A percentile compares a stretch with the other conserved stretches of the same genome.
Evolutionary conservation across 1,140 invertebrate genomes (phyloP).

Genomic region (Pomacea maculata): DNA sequence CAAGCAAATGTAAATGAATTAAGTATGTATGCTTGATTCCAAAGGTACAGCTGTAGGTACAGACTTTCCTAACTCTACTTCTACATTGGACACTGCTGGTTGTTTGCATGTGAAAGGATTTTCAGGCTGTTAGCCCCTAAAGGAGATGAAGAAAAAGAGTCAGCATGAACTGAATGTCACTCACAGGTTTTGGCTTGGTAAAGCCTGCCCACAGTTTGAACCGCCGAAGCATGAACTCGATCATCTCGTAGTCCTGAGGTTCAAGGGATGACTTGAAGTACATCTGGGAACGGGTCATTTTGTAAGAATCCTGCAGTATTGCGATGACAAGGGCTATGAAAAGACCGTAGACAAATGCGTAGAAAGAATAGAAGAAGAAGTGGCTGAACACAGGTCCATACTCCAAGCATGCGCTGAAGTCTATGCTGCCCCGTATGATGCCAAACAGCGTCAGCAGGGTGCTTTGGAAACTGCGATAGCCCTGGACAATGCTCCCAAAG

Average conservation of each 20-base stretch:
- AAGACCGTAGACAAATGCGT: constrained; percentile 51
- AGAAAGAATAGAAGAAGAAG: constrained; percentile 53
- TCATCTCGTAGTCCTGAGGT: constrained; percentile 60
- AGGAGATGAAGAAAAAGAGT: too few relatives aligned
- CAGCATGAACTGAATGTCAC: constrained; percentile 2
- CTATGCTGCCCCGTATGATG: constrained; percentile 43
- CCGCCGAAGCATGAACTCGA: constrained; percentile 58
- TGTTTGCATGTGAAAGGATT: too few relatives aligned
- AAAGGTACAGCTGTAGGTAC: too few relatives aligned
- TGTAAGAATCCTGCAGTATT: constrained; percentile 50
- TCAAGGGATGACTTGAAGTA: constrained; percentile 53
- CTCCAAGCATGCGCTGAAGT: constrained; percentile 42
- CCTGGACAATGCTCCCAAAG: constrained; percentile 44
- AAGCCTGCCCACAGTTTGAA: constrained; percentile 59
- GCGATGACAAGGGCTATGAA: constrained; percentile 45
- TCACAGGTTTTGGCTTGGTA: constrained; percentile 56
- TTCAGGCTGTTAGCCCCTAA: too few relatives aligned
- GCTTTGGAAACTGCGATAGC: constrained; percentile 45
- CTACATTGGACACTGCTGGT: too few relatives aligned
- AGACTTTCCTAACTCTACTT: too few relatives aligned
- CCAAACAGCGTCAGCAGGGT: constrained; percentile 45
- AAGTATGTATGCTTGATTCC: not conserved
- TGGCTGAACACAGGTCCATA: constrained; percentile 41
- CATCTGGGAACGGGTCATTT: constrained; percentile 44
- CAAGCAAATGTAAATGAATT: not conserved